phyloP scores from a whole-genome alignment of 2,888 invertebrate species.

The Carcina quercana region DNA sequence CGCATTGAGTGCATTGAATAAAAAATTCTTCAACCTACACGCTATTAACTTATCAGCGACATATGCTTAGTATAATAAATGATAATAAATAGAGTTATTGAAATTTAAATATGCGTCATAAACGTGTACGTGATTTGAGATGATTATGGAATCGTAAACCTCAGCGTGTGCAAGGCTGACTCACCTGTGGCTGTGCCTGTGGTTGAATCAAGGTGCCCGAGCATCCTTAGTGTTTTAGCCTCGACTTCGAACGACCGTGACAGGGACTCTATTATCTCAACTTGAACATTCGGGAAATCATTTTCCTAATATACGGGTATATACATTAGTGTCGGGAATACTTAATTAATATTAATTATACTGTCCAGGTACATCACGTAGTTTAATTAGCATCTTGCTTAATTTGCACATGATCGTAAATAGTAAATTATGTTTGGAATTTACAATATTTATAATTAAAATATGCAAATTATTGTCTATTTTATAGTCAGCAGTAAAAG shows the following conservation, averaged over 20 bases:
- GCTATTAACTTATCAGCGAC: not conserved
- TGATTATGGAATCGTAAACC: constrained; percentile 26
- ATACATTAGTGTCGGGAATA: too few species aligned
- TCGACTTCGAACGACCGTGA: constrained; percentile 45
- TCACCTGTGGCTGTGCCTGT: constrained; percentile 19
- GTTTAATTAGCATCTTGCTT: too few species aligned
- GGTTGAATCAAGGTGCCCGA: constrained; percentile 17
- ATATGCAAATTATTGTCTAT: too few species aligned
- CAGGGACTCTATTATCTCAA: constrained; percentile 31
- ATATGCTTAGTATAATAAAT: too few species aligned
- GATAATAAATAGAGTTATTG: not conserved
- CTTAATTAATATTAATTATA: too few species aligned
- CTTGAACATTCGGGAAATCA: too few species aligned
- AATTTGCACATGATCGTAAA: too few species aligned
- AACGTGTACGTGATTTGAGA: constrained; percentile 27
- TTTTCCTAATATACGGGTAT: too few species aligned
- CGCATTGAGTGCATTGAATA: constrained; percentile 5
- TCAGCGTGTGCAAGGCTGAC: constrained; percentile 35
- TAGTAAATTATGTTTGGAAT: too few species aligned
- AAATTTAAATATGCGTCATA: not conserved
- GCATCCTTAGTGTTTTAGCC: constrained; percentile 26
- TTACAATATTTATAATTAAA: too few species aligned
- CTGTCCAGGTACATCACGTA: too few species aligned
- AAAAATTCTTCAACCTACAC: constrained; percentile 1
- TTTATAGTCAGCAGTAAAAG: too few species aligned